Percentiles rank a stretch among this genome's conserved stretches.
These are phyloP conservation scores for Carcina quercana DNA, from an alignment of 2,888 invertebrate genomes.

Conservation along the genomic window DNA sequence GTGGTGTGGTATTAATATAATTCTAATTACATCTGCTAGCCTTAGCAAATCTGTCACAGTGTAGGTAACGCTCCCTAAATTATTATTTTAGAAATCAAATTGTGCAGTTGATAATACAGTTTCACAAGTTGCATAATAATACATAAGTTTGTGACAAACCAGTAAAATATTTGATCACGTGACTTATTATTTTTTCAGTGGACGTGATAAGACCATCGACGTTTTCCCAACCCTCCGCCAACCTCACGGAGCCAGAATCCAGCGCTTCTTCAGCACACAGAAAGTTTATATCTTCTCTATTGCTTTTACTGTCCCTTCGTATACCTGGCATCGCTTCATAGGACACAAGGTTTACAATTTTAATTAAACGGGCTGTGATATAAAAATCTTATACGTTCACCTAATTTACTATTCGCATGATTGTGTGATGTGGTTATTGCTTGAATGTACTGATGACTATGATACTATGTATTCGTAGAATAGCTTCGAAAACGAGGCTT, in stretches of 20 bases:
- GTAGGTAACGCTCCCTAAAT: no score
- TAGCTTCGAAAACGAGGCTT: no score
- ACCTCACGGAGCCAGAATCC: constrained; percentile 42
- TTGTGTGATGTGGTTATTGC: constrained; percentile 6
- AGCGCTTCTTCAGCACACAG: constrained; percentile 31
- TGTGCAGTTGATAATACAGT: no score
- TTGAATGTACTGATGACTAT: constrained; percentile 5
- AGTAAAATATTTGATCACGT: no score
- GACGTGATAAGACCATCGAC: constrained; percentile 54
- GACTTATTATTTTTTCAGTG: no score
- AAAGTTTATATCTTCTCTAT: constrained; percentile 12
- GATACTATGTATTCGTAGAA: constrained; percentile 1
- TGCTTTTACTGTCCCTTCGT: constrained; percentile 29
- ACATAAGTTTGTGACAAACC: no score
- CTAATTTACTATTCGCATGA: constrained; percentile 9
- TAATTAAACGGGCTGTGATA: constrained; percentile 65
- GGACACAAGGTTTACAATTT: constrained; percentile 26
- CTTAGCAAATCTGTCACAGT: no score
- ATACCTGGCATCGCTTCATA: constrained; percentile 44
- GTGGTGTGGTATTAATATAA: no score
- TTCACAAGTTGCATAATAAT: no score
- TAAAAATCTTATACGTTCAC: constrained; percentile 37
- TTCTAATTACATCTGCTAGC: no score
- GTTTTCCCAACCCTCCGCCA: constrained; percentile 42
- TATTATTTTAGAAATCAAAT: no score